phyloP scores from a whole-genome alignment of 2,888 invertebrate species.

The Rhamnusium bicolor region DNA sequence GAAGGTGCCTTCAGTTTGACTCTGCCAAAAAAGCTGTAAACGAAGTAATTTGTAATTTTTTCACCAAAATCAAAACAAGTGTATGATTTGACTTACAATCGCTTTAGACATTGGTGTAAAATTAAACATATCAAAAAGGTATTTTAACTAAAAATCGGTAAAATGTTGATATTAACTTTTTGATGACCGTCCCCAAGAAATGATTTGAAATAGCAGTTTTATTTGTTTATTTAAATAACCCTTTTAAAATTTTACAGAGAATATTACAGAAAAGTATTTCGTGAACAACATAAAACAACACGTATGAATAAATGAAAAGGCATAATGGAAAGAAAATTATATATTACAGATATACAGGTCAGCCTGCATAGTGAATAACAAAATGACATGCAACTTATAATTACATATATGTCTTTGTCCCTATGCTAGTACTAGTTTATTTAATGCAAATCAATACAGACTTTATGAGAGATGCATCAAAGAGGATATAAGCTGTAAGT shows the following conservation, averaged over 20 bases:
- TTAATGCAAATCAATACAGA: conserved; percentile 5
- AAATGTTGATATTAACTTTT: too few species aligned
- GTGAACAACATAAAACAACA: conserved; percentile 38
- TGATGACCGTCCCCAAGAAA: too few species aligned
- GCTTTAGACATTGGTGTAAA: too few species aligned
- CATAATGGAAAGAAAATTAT: conserved; percentile 45
- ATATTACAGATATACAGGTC: conserved; percentile 35
- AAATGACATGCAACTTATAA: conserved; percentile 49
- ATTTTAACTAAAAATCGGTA: background rate
- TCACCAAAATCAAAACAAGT: too few species aligned
- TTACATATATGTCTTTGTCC: conserved; percentile 38
- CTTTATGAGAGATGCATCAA: conserved; percentile 21
- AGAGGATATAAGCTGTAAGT: conserved; percentile 16
- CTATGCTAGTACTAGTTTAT: conserved; percentile 14
- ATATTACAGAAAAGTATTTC: conserved; percentile 30
- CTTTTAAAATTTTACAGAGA: background rate
- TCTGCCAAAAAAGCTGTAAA: too few species aligned
- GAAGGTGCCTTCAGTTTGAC: too few species aligned
- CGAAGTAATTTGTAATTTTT: too few species aligned
- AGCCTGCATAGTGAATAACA: conserved; percentile 35
- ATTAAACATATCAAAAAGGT: too few species aligned
- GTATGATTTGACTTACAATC: too few species aligned
- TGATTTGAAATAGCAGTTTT: background rate
- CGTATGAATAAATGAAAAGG: conserved; percentile 44
- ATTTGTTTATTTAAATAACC: conserved; percentile 17